Conservation (phyloP, 2,113 vertebrate species). For the Noturus placidus region DNA sequence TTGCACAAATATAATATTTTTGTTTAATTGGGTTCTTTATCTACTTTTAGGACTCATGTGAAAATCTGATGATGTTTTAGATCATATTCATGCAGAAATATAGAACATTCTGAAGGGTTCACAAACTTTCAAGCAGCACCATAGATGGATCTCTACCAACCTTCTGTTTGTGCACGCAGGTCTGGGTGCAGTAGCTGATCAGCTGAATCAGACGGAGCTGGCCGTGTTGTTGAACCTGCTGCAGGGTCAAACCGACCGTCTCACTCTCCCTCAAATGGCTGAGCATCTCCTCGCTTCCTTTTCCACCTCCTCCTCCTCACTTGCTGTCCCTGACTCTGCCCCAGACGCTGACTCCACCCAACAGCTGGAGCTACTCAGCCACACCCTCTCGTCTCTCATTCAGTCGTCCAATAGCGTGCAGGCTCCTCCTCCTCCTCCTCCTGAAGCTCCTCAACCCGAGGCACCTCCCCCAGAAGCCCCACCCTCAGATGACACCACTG, state of each 20-base stretch:
- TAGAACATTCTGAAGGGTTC: no score
- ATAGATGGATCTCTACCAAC: not conserved
- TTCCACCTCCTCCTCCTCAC: slow-evolving; percentile 20
- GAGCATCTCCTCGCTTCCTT: slow-evolving; percentile 79
- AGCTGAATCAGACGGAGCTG: slow-evolving; percentile 94
- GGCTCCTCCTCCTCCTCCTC: slow-evolving; percentile 60
- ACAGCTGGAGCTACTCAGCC: slow-evolving; percentile 86
- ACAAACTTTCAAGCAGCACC: no score
- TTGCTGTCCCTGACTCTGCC: slow-evolving; percentile 54
- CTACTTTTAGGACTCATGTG: no score
- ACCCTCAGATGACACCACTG: slow-evolving; percentile 89
- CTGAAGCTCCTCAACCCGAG: slow-evolving; percentile 62
- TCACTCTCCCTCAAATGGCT: slow-evolving; percentile 90
- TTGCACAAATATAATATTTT: no score
- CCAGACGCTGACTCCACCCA: slow-evolving; percentile 84
- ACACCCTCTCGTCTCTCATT: slow-evolving; percentile 84
- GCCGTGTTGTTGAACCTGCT: slow-evolving; percentile 93
- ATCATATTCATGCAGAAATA: no score
- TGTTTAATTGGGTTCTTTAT: no score
- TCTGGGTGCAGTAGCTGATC: slow-evolving; percentile 88
- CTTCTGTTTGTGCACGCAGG: slow-evolving; percentile 61
- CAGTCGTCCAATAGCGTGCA: slow-evolving; percentile 81
- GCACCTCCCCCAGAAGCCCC: slow-evolving; percentile 66
- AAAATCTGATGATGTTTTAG: no score
- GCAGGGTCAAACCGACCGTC: slow-evolving; percentile 88